Evolutionary conservation across 2,888 invertebrate species (phyloP), one percentile per base, ranked within the genome.

Genomic region (Pecten maximus): DNA sequence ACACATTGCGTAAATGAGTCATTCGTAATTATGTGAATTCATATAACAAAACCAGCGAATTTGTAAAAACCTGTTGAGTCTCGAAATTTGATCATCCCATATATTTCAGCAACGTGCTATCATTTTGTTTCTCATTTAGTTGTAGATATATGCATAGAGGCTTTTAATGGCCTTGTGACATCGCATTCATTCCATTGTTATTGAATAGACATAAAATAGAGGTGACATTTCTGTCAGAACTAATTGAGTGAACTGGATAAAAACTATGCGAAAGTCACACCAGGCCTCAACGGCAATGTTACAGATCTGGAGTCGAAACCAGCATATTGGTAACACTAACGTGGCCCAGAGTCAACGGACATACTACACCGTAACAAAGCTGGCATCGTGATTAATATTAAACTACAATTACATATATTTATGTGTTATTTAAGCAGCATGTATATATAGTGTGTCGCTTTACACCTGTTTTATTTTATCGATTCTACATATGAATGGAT

Each of bases 191-290:
- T 10, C 74, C 74, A 35, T 74, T 74, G 35, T 28, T 35, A 74
- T 74, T 74, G 74, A 74, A 74, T 74, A 35, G 74, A 74, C 28
- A 35, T 28, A 74, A 74, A 74, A 74, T 74, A 74, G 74, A 35
- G 74, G 28, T 74, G 74, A 35, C 74, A 35, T 74, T 74, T 74
- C 28, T 74, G 35, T 74, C 74, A 74, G 23, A 28, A 8, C 74
- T 74, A 74, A 74, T 35, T 74, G 35, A 74, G 35, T 74, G 0
- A 74, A 74, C 10, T 74, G 10, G 28, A 74, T 74, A 74, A 74
- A 74, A 74, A 28, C 54, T n/a, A 19, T 0, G 3, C 3, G 54
- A 54, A 16, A 54, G n/a, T 54, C 54, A 54, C 54, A 54, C 19
- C 54, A 48, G 16, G 15, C 15, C 48, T 16, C 16, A 48, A 4